These are phyloP conservation scores for Paraescarpia echinospica DNA, from an alignment of 1,140 invertebrate species.

Conservation along the genomic window DNA sequence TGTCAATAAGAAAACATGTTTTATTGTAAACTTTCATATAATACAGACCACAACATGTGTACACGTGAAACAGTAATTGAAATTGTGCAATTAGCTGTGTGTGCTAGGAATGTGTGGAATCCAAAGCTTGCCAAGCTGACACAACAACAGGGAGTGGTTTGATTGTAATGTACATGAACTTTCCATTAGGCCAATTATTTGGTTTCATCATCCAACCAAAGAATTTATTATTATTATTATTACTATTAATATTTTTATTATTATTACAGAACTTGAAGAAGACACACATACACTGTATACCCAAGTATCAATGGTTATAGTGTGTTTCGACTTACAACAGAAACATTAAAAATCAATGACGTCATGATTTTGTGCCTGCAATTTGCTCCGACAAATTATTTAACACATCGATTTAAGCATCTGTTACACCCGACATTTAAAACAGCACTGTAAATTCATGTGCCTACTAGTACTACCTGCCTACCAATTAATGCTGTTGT, in stretches of 20 bases:
- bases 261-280: background rate
- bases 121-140: background rate
- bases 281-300: background rate
- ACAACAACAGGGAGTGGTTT: background rate
- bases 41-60: background rate
- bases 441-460: too few relatives aligned
- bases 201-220: background rate
- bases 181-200: background rate
- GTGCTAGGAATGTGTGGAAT: background rate
- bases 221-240: too few relatives aligned
- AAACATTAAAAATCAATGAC: background rate
- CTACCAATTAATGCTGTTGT: too few relatives aligned
- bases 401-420: background rate
- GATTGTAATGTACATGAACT: background rate
- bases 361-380: background rate
- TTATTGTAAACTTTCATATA: too few relatives aligned
- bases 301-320: background rate
- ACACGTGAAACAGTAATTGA: background rate
- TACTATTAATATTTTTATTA: too few relatives aligned
- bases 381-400: background rate
- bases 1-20: background rate
- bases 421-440: background rate
- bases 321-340: background rate
- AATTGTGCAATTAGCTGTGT: background rate
- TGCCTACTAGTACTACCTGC: too few relatives aligned